Evolutionary conservation across 2,888 invertebrate species (phyloP).

Genomic region (Lottia gigantea): DNA sequence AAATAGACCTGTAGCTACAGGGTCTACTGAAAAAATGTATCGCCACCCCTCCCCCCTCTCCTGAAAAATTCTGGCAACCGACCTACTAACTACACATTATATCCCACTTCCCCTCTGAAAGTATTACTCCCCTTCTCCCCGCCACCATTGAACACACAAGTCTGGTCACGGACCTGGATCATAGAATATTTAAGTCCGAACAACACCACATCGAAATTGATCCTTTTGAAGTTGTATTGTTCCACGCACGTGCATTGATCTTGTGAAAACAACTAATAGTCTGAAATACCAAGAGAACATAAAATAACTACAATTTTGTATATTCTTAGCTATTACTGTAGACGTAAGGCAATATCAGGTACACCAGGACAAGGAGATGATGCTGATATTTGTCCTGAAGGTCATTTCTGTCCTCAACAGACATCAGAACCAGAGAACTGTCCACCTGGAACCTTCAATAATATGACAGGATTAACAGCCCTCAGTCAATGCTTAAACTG

Average conservation of each 20-base stretch:
- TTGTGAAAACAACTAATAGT: too few relatives aligned
- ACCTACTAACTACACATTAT: too few relatives aligned
- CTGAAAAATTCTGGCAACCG: too few relatives aligned
- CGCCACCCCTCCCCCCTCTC: too few relatives aligned
- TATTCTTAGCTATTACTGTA: constrained; percentile 59
- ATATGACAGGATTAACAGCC: constrained; percentile 44
- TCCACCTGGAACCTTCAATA: constrained; percentile 59
- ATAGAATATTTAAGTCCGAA: too few relatives aligned
- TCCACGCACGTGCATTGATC: too few relatives aligned
- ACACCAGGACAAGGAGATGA: constrained; percentile 57
- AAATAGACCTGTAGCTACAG: too few relatives aligned
- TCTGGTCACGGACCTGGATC: too few relatives aligned
- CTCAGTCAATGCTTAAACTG: constrained; percentile 57
- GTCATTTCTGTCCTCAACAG: constrained; percentile 59
- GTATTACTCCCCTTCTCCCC: too few relatives aligned
- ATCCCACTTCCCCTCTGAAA: too few relatives aligned
- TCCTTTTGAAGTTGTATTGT: neutral
- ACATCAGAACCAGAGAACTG: constrained; percentile 61
- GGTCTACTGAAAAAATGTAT: too few relatives aligned
- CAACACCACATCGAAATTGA: neutral
- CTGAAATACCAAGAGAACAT: neutral
- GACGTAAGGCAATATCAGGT: constrained; percentile 55
- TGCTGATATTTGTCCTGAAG: constrained; percentile 62
- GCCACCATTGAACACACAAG: too few relatives aligned
- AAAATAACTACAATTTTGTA: neutral